phyloP scores from a whole-genome alignment of 2,797 vertebrate genomes.

The Microctenopoma stevenorrisi region DNA sequence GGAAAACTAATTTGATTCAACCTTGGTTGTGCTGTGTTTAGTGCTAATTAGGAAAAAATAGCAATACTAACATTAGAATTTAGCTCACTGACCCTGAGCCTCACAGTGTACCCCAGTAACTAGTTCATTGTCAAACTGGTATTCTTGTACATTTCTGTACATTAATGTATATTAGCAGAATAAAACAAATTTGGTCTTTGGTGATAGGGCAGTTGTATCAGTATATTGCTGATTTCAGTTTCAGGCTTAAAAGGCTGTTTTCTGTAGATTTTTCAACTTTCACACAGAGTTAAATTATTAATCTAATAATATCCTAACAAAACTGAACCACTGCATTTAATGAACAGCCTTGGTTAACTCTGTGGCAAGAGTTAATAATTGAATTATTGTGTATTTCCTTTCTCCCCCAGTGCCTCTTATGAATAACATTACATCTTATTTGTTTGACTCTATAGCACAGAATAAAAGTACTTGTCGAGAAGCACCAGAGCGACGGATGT shows the following conservation, averaged over 20 bases:
- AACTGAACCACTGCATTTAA: constrained; percentile 16
- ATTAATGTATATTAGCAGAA: not conserved
- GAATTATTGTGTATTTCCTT: constrained; percentile 34
- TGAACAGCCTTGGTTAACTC: constrained; percentile 25
- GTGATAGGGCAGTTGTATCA: not conserved
- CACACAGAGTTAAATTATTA: not conserved
- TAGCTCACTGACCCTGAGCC: no score
- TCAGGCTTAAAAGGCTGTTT: not conserved
- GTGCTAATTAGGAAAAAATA: no score
- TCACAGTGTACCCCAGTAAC: not conserved
- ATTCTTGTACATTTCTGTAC: not conserved
- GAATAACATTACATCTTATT: constrained; percentile 57
- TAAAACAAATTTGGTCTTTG: not conserved
- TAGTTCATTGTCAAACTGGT: not conserved
- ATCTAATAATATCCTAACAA: constrained; percentile 17
- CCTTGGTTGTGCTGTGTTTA: no score
- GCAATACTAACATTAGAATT: no score
- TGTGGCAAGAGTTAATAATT: constrained; percentile 34
- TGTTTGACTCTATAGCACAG: constrained; percentile 29
- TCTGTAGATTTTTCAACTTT: constrained; percentile 17
- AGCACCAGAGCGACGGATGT: constrained; percentile 38
- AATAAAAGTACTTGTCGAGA: constrained; percentile 52
- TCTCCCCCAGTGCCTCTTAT: constrained; percentile 33
- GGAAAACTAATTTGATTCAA: no score
- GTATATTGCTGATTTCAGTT: not conserved